phyloP scores from a whole-genome alignment of 2,797 vertebrate species.

The Coranthus polyacanthus region DNA sequence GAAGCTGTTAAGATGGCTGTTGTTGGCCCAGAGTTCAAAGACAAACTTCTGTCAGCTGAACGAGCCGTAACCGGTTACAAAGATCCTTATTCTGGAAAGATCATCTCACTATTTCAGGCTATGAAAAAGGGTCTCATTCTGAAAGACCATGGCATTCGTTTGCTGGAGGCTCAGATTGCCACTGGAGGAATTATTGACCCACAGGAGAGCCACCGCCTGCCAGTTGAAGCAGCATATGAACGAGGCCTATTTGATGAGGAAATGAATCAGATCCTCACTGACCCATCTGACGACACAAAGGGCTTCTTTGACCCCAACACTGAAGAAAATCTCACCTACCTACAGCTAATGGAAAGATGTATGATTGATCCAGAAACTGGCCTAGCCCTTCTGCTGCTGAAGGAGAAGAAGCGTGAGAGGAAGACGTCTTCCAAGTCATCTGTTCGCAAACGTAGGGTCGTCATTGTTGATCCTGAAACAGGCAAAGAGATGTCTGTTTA shows the following conservation, averaged over 20 bases:
- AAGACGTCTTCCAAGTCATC: conserved; percentile 99
- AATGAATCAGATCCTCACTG: conserved; percentile 95
- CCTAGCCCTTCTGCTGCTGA: conserved; percentile 91
- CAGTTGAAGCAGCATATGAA: conserved; percentile 94
- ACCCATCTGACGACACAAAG: conserved; percentile 97
- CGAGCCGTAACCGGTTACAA: conserved; percentile 95
- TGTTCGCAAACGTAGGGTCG: conserved; percentile 96
- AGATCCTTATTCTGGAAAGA: conserved; percentile 94
- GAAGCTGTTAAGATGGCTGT: conserved; percentile 94
- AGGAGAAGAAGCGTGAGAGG: conserved; percentile 95
- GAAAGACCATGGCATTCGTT: conserved; percentile 95
- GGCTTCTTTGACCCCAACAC: conserved; percentile 99
- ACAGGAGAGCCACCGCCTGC: conserved; percentile 94
- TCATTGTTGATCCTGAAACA: conserved; percentile 96
- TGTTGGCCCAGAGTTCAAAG: conserved; percentile 96
- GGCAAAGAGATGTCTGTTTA: conserved; percentile 99
- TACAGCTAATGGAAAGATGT: conserved; percentile 95
- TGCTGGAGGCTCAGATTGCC: conserved; percentile 97
- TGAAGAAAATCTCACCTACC: conserved; percentile 96
- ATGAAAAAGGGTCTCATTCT: conserved; percentile 98
- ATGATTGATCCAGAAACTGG: conserved; percentile 91
- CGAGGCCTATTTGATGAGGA: conserved; percentile 97
- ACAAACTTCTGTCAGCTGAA: conserved; percentile 96
- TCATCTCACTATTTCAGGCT: conserved; percentile 98
- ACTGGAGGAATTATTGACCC: conserved; percentile 98